These are phyloP conservation scores for Laodelphax striatellus DNA, from an alignment of 1,140 invertebrate genomes.

Conservation along the genomic window DNA sequence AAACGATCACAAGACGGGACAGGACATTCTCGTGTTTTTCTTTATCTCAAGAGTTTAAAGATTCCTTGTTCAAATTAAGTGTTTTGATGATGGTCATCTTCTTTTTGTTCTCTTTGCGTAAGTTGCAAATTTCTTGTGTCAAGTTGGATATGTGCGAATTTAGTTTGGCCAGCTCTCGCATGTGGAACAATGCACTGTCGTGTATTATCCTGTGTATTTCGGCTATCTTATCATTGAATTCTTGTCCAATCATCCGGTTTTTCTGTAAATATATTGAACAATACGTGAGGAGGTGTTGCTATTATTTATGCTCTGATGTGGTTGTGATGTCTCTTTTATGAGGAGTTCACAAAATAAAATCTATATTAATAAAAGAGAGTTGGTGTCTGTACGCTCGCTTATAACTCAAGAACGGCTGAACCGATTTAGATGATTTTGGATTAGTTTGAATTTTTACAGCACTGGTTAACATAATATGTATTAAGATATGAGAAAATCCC, in stretches of 20 bases:
- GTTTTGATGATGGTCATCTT: background rate
- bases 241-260: background rate
- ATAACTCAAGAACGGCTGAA: no score
- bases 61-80: background rate
- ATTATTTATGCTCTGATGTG: background rate
- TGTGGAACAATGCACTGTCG: background rate
- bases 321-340: background rate
- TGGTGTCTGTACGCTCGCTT: no score
- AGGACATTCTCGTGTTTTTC: no score
- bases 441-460: no score
- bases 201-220: background rate
- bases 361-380: no score
- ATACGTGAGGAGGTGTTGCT: background rate
- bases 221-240: background rate
- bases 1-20: no score
- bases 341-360: no score
- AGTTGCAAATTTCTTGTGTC: background rate
- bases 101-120: background rate
- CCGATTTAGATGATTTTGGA: no score
- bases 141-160: background rate
- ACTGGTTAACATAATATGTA: no score
- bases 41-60: no score
- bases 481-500: no score
- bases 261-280: background rate
- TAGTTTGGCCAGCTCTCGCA: background rate